phyloP scores from a whole-genome alignment of 2,888 invertebrate species.

The Druceiella hillmani region DNA sequence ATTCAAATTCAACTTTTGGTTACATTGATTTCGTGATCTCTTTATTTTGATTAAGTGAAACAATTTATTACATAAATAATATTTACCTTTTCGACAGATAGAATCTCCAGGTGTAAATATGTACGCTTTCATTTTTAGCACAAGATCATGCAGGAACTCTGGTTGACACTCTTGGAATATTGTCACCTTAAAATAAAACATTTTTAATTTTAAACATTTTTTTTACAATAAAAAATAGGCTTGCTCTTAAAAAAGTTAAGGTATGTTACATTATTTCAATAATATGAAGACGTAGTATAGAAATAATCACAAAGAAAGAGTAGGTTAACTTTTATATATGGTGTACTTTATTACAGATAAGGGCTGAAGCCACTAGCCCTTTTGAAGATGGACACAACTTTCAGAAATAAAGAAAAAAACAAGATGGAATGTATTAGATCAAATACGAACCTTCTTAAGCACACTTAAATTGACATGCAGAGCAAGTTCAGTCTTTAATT shows the following conservation, averaged over 20 bases:
- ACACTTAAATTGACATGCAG: constrained; percentile 93
- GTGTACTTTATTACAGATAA: too few relatives aligned
- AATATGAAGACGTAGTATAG: too few relatives aligned
- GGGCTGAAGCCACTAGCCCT: not conserved
- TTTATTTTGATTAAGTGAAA: too few relatives aligned
- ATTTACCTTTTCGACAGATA: constrained; percentile 83
- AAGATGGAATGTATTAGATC: not conserved
- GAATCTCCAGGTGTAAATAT: constrained; percentile 98
- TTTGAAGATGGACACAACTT: not conserved
- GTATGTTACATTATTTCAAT: too few relatives aligned
- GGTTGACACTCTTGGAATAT: constrained; percentile 97
- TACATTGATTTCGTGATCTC: too few relatives aligned
- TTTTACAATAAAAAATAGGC: too few relatives aligned
- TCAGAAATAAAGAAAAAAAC: not conserved
- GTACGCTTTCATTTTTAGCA: constrained; percentile 96
- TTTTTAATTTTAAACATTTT: constrained; percentile 4
- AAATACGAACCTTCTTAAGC: constrained; percentile 71
- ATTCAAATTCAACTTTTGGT: not conserved
- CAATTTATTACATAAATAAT: not conserved
- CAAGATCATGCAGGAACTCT: constrained; percentile 93
- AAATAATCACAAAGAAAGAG: too few relatives aligned
- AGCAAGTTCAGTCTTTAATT: constrained; percentile 93
- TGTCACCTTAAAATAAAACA: constrained; percentile 65
- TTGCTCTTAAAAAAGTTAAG: too few relatives aligned
- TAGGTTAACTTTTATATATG: too few relatives aligned